These are phyloP conservation scores for Troilus luridus DNA, from an alignment of 2,888 invertebrate genomes.

Conservation along the genomic window DNA sequence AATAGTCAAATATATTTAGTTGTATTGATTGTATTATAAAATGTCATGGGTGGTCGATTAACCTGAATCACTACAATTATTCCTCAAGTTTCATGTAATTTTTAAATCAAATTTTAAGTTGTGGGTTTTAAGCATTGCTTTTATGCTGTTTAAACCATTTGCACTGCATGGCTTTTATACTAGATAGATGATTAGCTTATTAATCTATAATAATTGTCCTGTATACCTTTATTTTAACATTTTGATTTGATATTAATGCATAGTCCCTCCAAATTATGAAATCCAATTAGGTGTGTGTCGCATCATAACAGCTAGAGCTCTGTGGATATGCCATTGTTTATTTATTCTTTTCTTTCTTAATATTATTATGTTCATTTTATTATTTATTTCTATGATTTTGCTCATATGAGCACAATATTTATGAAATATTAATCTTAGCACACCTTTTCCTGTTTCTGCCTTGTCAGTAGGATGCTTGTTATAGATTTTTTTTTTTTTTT, in stretches of 20 bases:
- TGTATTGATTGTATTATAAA: conserved; percentile 5
- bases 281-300: conserved; percentile 62
- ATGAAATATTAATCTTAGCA: not conserved
- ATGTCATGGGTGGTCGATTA: conserved; percentile 58
- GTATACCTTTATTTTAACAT: conserved; percentile 32
- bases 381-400: not conserved
- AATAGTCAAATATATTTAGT: not conserved
- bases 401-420: not conserved
- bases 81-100: not conserved
- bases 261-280: conserved; percentile 45
- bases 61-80: not conserved
- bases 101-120: not conserved
- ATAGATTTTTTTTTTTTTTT: not conserved
- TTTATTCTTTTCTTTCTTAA: not conserved
- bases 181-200: conserved; percentile 45
- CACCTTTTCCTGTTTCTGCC: not conserved
- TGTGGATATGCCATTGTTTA: conserved; percentile 46
- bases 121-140: conserved; percentile 52
- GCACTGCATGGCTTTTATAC: conserved; percentile 63
- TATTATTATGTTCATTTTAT: not conserved
- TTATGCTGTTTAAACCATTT: conserved; percentile 44
- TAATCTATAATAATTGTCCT: conserved; percentile 1
- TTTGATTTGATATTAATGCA: conserved; percentile 34
- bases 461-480: not conserved
- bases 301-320: conserved; percentile 48